phyloP scores from a whole-genome alignment of 2,888 invertebrate species.

The Nomada fucata region DNA sequence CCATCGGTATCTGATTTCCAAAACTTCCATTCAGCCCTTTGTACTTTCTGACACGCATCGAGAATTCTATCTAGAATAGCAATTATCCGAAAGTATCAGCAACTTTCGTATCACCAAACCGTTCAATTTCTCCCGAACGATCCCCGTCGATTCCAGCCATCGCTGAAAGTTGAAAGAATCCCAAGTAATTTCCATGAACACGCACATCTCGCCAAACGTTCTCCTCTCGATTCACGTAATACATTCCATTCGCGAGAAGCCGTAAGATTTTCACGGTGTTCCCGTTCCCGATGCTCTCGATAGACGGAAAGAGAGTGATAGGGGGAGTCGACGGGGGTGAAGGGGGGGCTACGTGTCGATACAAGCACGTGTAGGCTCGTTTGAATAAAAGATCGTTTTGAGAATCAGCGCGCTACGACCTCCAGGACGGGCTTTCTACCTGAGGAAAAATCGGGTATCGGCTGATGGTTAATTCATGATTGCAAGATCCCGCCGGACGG shows the following conservation, averaged over 20 bases:
- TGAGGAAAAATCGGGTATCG: constrained; percentile 73
- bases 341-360: constrained; percentile 42
- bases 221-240: constrained; percentile 33
- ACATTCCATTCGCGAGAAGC: constrained; percentile 62
- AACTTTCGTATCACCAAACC: neutral
- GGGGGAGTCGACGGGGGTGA: too few relatives aligned
- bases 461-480: constrained; percentile 79
- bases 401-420: constrained; percentile 63
- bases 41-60: neutral
- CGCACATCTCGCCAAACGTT: neutral
- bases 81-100: neutral
- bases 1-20: too few relatives aligned
- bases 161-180: constrained; percentile 46
- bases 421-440: constrained; percentile 31
- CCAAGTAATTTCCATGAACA: constrained; percentile 62
- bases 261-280: constrained; percentile 49
- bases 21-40: too few relatives aligned
- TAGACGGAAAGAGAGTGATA: neutral
- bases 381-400: constrained; percentile 76
- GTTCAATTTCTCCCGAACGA: neutral
- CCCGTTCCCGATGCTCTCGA: constrained; percentile 11
- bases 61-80: neutral
- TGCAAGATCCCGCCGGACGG: constrained; percentile 57
- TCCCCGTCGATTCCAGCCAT: constrained; percentile 1
- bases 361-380: constrained; percentile 52